Evolutionary conservation across 2,888 invertebrate genomes (phyloP).

Genomic region (Tanypteryx hageni): DNA sequence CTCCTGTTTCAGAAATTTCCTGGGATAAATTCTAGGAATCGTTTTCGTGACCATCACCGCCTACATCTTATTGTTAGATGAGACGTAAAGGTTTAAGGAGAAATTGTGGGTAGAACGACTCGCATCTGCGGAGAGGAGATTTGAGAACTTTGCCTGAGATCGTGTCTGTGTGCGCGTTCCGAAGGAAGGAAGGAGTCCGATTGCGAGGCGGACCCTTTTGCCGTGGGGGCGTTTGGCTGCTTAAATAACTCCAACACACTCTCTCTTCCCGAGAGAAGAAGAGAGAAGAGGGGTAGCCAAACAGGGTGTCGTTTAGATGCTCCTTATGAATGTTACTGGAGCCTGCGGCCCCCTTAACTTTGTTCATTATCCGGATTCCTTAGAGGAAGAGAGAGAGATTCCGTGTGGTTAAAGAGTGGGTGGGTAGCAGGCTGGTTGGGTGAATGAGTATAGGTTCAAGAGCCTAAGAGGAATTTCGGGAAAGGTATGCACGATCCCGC

Average conservation of each 20-base stretch:
- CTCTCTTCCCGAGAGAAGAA: background rate
- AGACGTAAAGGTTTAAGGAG: background rate
- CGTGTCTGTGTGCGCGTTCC: background rate
- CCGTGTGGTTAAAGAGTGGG: background rate
- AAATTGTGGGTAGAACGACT: background rate
- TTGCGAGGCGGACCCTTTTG: background rate
- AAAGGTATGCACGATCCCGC: background rate
- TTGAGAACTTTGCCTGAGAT: no score
- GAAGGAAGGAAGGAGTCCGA: background rate
- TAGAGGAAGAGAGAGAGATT: background rate
- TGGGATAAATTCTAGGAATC: no score
- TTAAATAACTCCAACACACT: background rate
- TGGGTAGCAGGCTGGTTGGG: background rate
- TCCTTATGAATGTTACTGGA: conserved; percentile 15
- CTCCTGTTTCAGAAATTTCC: no score
- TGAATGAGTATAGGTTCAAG: no score
- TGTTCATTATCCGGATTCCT: conserved; percentile 40
- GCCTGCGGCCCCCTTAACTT: background rate
- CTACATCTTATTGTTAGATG: background rate
- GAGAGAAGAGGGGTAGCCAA: background rate
- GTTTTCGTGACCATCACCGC: background rate
- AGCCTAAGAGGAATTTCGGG: background rate
- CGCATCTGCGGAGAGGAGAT: no score
- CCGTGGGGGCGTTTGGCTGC: background rate
- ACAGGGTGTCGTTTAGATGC: background rate